phyloP scores from a whole-genome alignment of 2,888 invertebrate species.

The Platynereis dumerilii region DNA sequence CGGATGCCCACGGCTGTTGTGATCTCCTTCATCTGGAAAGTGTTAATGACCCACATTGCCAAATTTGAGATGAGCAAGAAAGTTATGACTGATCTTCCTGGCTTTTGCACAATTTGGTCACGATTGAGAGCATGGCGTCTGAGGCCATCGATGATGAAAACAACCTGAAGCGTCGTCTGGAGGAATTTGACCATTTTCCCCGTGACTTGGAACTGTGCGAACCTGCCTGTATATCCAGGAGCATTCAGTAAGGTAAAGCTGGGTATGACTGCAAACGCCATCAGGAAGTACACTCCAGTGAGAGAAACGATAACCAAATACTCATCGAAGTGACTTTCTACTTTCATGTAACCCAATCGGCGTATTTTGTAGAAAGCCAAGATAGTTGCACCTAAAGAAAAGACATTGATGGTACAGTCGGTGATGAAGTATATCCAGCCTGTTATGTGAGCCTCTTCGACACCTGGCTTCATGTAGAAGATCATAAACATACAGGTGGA shows the following conservation, averaged over 20 bases:
- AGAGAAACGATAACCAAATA: slow-evolving; percentile 13
- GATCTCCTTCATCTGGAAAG: slow-evolving; percentile 52
- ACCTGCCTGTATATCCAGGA: neutral
- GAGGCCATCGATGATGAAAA: slow-evolving; percentile 55
- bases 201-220: neutral
- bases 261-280: neutral
- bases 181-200: slow-evolving; percentile 5
- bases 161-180: slow-evolving; percentile 43
- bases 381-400: neutral
- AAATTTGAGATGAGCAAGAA: slow-evolving; percentile 69
- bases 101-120: slow-evolving; percentile 19
- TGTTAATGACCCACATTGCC: slow-evolving; percentile 69
- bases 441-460: slow-evolving; percentile 38
- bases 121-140: slow-evolving; percentile 41
- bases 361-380: slow-evolving; percentile 8
- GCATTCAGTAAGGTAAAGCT: neutral
- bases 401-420: slow-evolving; percentile 6
- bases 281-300: slow-evolving; percentile 12
- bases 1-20: slow-evolving; percentile 69
- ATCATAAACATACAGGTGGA: slow-evolving; percentile 57
- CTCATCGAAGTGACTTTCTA: slow-evolving; percentile 9
- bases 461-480: slow-evolving; percentile 30
- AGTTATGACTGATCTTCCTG: slow-evolving; percentile 59
- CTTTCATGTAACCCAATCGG: neutral
- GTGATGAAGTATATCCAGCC: slow-evolving; percentile 11